Evolutionary conservation across 2,113 vertebrate species (phyloP).

Genomic region (Clarias magur): DNA sequence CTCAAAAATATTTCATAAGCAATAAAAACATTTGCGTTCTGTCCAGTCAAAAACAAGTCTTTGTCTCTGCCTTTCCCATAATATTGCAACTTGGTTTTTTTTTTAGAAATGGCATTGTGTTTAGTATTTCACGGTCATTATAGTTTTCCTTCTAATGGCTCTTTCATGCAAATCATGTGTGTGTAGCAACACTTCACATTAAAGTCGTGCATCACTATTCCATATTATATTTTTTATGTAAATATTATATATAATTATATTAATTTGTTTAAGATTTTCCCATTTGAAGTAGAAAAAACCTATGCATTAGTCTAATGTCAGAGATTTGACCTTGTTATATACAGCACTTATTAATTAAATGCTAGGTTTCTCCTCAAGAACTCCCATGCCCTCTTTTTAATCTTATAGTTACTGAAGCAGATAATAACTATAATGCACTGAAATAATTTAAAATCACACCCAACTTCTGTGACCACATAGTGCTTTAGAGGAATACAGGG

Average conservation of each 20-base stretch:
- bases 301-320: not conserved
- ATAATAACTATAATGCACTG: slow-evolving; percentile 55
- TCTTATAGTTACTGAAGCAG: slow-evolving; percentile 56
- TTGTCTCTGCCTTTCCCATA: no score
- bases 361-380: slow-evolving; percentile 21
- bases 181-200: not conserved
- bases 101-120: no score
- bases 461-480: slow-evolving; percentile 22
- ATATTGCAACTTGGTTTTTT: no score
- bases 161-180: not conserved
- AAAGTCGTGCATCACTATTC: not conserved
- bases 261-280: no score
- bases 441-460: slow-evolving; percentile 54
- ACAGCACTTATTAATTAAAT: slow-evolving; percentile 25
- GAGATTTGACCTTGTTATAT: not conserved
- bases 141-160: not conserved
- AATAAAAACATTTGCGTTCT: no score
- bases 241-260: not conserved
- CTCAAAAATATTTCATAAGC: no score
- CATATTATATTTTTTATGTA: not conserved
- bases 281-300: not conserved
- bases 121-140: no score
- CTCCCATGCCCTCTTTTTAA: slow-evolving; percentile 42
- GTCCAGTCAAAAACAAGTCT: no score
- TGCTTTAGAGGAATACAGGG: slow-evolving; percentile 26